Conservation (phyloP, 2,888 invertebrate genomes). For the Tetramorium bicarinatum region DNA sequence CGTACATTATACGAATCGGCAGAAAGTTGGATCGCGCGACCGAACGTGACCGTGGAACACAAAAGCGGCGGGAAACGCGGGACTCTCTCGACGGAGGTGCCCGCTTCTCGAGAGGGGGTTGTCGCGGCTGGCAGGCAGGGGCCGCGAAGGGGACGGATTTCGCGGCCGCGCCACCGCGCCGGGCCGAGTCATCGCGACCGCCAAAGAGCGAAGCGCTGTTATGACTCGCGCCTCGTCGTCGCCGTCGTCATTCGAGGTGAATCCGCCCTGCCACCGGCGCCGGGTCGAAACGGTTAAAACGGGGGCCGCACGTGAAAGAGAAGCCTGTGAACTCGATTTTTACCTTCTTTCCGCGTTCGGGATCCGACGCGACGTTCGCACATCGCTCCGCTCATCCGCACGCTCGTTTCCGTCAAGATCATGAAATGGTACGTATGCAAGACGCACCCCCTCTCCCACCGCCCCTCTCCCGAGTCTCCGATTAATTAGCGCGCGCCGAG, state of each 20-base stretch:
- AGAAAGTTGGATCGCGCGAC: not conserved
- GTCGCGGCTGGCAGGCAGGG: not conserved
- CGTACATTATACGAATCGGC: not conserved
- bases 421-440: slow-evolving; percentile 73
- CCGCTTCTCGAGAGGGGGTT: not conserved
- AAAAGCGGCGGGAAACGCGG: not conserved
- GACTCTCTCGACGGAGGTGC: not conserved
- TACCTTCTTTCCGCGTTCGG: not conserved
- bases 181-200: slow-evolving; percentile 37
- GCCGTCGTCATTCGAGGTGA: slow-evolving; percentile 18
- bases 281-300: not conserved
- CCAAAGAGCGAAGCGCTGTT: slow-evolving; percentile 71
- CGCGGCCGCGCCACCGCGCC: slow-evolving; percentile 25
- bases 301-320: not conserved
- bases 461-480: no score
- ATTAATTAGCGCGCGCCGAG: not conserved
- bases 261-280: not conserved
- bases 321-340: not conserved
- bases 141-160: slow-evolving; percentile 61
- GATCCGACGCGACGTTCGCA: no score
- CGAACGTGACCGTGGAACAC: not conserved
- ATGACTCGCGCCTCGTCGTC: slow-evolving; percentile 59
- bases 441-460: no score
- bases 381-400: not conserved
- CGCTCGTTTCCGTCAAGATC: slow-evolving; percentile 40